Base-by-base conservation (phyloP, 35 echinoderm and acorn worm species). In the Hemicentrotus pulcherrimus region DNA sequence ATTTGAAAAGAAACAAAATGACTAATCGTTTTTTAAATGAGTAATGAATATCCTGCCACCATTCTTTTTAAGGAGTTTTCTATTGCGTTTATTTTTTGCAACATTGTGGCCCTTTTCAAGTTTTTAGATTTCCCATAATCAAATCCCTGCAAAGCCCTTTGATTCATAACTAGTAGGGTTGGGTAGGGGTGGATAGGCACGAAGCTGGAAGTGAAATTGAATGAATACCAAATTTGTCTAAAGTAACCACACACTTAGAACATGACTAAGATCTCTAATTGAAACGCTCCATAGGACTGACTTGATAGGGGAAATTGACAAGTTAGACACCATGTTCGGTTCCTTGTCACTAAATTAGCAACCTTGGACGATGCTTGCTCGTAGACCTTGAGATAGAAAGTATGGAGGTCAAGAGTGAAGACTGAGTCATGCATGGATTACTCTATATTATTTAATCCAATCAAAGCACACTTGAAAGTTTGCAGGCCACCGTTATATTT, bases 381-480 rank as follows among this genome's bases (percentile, higher is more conserved):
- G 7, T n/a, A 78, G 22, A 28, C 65, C 65, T 78, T 78, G 65
- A 22, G 7, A 78, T 22, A 28, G 3, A 78, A 6, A 78, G 19
- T 4, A 28, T 78, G 2, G 28, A 78, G 65, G 65, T 78, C 50
- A 12, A 15, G 50, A 55, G 50, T 55, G 50, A 15, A 18, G 65
- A 78, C 65, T 78, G 65, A 78, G 65, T 78, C 65, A 78, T 22
- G 19, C 6, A 22, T 7, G 22, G 65, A 78, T 78, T 78, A 78
- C n/a, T 8, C 28, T n/a, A 7, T 78, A 78, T 78, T 78, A 78
- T 28, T 55, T 78, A 78, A 78, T 78, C 65, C 65, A 78, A 22
- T 78, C 65, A 78, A 78, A 22, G 28, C 65, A 78, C 65, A 78
- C 65, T 78, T 78, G 65, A 78, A 55, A 78, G 65, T 78, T 78